Conservation (phyloP, 2,113 vertebrate genomes). For the Microcebus griseorufus region DNA sequence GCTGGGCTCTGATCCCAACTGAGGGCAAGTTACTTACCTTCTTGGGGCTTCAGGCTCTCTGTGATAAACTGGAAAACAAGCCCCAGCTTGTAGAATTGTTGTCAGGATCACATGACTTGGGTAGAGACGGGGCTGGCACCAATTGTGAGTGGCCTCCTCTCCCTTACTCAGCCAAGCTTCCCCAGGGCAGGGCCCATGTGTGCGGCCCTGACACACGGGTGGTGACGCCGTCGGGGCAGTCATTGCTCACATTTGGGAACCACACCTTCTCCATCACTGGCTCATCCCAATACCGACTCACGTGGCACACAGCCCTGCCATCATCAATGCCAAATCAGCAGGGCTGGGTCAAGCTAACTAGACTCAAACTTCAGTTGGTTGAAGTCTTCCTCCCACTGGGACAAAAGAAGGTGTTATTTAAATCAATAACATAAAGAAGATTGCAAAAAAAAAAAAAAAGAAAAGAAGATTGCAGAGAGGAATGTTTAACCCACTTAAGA, state of each 20-base stretch:
- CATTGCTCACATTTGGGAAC: not conserved
- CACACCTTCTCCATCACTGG: not conserved
- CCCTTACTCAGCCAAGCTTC: not conserved
- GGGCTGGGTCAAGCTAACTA: not conserved
- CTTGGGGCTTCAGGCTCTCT: not conserved
- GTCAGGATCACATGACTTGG: not conserved
- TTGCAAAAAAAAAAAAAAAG: too few relatives aligned
- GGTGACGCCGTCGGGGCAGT: too few relatives aligned
- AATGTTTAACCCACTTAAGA: not conserved
- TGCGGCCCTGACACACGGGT: rapidly evolving
- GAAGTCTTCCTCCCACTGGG: not conserved
- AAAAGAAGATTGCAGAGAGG: not conserved
- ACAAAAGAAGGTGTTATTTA: not conserved
- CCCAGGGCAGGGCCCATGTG: rapidly evolving
- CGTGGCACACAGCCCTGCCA: not conserved
- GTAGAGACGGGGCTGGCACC: not conserved
- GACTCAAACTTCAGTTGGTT: not conserved
- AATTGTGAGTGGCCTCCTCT: too few relatives aligned
- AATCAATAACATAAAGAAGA: not conserved
- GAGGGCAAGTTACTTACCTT: not conserved
- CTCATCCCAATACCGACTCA: not conserved
- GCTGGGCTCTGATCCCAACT: not conserved
- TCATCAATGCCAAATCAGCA: not conserved
- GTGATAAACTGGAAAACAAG: not conserved
- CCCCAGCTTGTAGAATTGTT: not conserved